Base-by-base conservation (phyloP, 2,888 invertebrate species). In the Microdon myrmicae region DNA sequence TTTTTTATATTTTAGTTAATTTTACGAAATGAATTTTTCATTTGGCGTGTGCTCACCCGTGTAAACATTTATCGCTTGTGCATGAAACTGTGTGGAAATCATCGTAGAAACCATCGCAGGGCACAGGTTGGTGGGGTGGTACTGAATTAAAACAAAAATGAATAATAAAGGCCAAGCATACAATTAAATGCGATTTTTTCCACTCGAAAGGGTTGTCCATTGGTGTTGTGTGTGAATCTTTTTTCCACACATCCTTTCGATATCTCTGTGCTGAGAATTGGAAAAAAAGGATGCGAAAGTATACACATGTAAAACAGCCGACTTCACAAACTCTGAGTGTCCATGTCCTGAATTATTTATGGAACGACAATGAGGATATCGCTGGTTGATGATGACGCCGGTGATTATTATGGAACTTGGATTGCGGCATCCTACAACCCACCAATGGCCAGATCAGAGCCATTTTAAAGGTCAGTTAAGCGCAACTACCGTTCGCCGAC, bases 41-140 rank as follows among this genome's bases (percentile, higher is more conserved):
- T 64, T 64, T 64, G 64, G 58, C 64, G 64, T 58, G 64, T 58
- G 64, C 43, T 64, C 64, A 64, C 64, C 58, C 64, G 64, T 64
- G 64, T 64, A 64, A 58, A 64, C 64, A 64, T 58, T 64, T 64
- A 64, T 58, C 64, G 64, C 64, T 64, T 47, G 56, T n/a, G n/a
- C n/a, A n/a, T n/a, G n/a, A n/a, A n/a, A n/a, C n/a, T n/a, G n/a
- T n/a, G n/a, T n/a, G n/a, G n/a, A n/a, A n/a, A n/a, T n/a, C n/a
- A n/a, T n/a, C n/a, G 34, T 41, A 56, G 35, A 51, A 64, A 51
- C 51, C 41, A n/a, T 10, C 19, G 25, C 25, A 25, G 34, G n/a
- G n/a, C n/a, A 0, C 22, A 8, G 6, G 16, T 9, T n/a, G 26
- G 19, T 12, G 3, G 20, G 19, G 32, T 34, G 10, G 23, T 14